Evolutionary conservation across 1,140 invertebrate genomes (phyloP), one percentile per base, ranked within the genome.

Genomic region (Portunus trituberculatus): DNA sequence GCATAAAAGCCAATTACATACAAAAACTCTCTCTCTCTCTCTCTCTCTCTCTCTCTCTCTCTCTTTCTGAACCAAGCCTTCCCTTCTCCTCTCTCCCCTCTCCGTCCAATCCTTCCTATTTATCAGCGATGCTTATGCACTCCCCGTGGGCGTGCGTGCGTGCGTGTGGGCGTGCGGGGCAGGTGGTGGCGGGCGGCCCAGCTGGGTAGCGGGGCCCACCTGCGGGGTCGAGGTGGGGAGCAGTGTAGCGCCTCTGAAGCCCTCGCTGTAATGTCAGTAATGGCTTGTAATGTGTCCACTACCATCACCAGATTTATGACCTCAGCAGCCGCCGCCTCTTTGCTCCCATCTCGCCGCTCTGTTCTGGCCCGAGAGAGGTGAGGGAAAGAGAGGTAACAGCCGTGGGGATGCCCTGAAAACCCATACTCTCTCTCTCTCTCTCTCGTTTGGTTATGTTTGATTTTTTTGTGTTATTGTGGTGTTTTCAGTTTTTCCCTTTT

Each of bases 231-330:
- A 86, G 39, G 89, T 45, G 59, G 94, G 94, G 89, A 82, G 89
- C 89, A n/a, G 32, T 91, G 89, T 91, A 83, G 48, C 76, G 32
- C 32, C 93, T 87, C 39, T 67, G n/a, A 48, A 28, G n/a, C 93
- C 59, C 59, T 39, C 59, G 28, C 88, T 91, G 93, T 91, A 91
- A 94, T 94, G 93, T 76, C 93, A 91, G 93, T 91, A 94, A 94
- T 93, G 83, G 83, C 92, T 93, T 93, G 92, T 93, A 93, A 93
- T 93, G 92, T 93, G 93, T 89, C 93, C 86, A 94, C 83, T 94
- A 87, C 46, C 48, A 89, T 25, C 46, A 25, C 28, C 31, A 39
- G 52, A 94, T 94, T 94, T 94, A 94, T 94, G 86, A 20, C 86
- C 52, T 25, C 6, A 28, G n/a, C 20, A 25, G 39, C 76, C 6